Conservation (phyloP, 1,140 invertebrate species). For the Papilio dardanus region DNA sequence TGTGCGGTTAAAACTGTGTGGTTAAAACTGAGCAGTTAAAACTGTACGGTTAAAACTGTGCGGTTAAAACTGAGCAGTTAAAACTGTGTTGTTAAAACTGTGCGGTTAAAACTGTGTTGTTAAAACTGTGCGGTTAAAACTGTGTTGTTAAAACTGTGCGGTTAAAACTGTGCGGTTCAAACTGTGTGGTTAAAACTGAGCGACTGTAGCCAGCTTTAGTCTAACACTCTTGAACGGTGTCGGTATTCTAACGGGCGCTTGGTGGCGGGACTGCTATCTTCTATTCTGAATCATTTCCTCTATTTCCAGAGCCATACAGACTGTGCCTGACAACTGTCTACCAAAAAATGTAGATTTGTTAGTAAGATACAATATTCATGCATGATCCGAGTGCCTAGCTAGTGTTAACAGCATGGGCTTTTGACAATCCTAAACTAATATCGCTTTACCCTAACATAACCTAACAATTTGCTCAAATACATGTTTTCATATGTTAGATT, state of each 20-base stretch:
- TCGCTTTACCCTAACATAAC: conserved; percentile 19
- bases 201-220: no score
- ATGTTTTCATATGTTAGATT: background rate
- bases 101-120: no score
- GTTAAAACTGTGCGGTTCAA: no score
- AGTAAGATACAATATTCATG: conserved; percentile 74
- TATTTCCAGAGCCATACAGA: conserved; percentile 19
- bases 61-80: no score
- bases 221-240: background rate
- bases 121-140: no score
- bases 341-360: conserved; percentile 82
- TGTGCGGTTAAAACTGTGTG: no score
- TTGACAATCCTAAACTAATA: background rate
- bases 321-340: conserved; percentile 73
- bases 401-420: conserved; percentile 34
- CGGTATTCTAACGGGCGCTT: conserved; percentile 5
- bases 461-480: conserved; percentile 9
- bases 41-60: no score
- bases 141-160: no score
- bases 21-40: no score
- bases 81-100: no score
- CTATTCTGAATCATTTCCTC: conserved; percentile 9
- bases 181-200: no score
- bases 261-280: conserved; percentile 17
- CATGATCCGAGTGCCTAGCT: conserved; percentile 58